These are phyloP conservation scores for Agonopterix subpropinquella DNA, from an alignment of 2,888 invertebrate genomes.

Conservation along the genomic window DNA sequence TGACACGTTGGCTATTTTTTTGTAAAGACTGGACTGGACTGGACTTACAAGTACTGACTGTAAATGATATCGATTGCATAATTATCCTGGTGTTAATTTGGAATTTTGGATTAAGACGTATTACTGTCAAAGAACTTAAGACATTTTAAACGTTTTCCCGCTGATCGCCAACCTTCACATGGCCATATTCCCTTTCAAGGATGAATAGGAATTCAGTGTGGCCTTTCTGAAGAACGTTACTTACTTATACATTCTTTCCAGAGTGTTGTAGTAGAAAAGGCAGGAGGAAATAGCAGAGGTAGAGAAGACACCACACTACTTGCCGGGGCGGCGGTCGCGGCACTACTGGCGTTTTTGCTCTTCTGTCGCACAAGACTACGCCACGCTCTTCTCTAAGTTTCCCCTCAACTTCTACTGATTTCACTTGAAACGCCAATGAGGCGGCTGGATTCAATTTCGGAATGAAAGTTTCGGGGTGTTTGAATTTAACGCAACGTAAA, in stretches of 20 bases:
- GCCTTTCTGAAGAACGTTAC: too few relatives aligned
- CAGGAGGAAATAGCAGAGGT: constrained; percentile 54
- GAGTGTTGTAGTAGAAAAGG: constrained; percentile 63
- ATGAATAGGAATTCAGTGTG: too few relatives aligned
- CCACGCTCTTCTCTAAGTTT: constrained; percentile 43
- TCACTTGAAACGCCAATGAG: constrained; percentile 1
- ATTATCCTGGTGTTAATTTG: too few relatives aligned
- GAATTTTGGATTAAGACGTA: too few relatives aligned
- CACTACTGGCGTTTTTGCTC: constrained; percentile 54
- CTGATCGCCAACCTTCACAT: too few relatives aligned
- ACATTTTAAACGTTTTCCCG: too few relatives aligned
- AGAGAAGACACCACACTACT: constrained; percentile 58
- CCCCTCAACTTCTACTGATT: not conserved
- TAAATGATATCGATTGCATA: too few relatives aligned
- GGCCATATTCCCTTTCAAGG: too few relatives aligned
- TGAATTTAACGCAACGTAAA: not conserved
- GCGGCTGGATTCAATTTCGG: constrained; percentile 3
- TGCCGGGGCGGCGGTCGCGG: constrained; percentile 63
- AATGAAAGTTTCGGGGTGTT: constrained; percentile 3
- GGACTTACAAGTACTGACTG: too few relatives aligned
- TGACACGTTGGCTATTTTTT: too few relatives aligned
- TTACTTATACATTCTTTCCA: constrained; percentile 15
- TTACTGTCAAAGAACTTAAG: too few relatives aligned
- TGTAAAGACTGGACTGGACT: too few relatives aligned
- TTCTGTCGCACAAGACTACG: constrained; percentile 59